Conservation (phyloP, 2,797 vertebrate species). For the Diceros bicornis region DNA sequence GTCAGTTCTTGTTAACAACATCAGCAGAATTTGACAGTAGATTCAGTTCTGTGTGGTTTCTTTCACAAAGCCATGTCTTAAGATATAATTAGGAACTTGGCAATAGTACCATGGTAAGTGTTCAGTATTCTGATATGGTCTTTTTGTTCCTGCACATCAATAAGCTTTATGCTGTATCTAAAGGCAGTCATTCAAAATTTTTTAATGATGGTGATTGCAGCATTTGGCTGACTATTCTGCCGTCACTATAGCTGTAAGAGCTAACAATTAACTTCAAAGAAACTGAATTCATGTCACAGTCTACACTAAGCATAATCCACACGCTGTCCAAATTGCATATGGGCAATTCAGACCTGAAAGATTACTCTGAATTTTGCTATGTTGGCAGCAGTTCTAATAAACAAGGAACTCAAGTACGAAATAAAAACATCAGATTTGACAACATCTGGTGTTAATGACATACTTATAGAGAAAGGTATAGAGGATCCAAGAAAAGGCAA, state of each 20-base stretch:
- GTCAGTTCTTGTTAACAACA: neutral
- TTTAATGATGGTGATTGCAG: conserved; percentile 72
- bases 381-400: conserved; percentile 61
- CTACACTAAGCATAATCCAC: neutral
- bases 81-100: conserved; percentile 74
- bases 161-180: conserved; percentile 58
- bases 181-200: conserved; percentile 65
- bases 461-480: neutral
- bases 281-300: conserved; percentile 59
- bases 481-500: neutral
- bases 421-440: conserved; percentile 49
- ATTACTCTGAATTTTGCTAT: conserved; percentile 60
- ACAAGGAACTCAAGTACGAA: conserved; percentile 55
- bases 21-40: neutral
- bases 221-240: conserved; percentile 66
- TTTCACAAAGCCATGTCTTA: conserved; percentile 41
- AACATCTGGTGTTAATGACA: conserved; percentile 38
- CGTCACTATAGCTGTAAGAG: conserved; percentile 17
- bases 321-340: conserved; percentile 34
- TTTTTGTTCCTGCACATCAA: conserved; percentile 10
- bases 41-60: neutral
- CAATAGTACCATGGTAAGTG: neutral
- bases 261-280: conserved; percentile 78
- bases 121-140: conserved; percentile 56
- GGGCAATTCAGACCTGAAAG: conserved; percentile 60